Base-by-base conservation (phyloP, 2,888 invertebrate species). In the Harpagoxenus sublaevis region DNA sequence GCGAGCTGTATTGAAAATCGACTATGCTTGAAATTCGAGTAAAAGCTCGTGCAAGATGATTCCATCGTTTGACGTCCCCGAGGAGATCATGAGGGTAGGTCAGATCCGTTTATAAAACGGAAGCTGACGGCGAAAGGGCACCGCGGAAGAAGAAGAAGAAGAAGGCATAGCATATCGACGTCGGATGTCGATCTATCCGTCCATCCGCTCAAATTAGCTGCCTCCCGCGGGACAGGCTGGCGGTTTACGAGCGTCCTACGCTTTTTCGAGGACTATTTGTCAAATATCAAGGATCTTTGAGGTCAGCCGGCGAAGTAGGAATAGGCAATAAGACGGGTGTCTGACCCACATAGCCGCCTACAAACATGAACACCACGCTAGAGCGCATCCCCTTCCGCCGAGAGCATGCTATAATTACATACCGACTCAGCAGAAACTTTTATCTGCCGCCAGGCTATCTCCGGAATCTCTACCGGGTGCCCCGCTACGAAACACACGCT, bases 261-360 rank as follows among this genome's bases (percentile, higher is more conserved):
- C 83, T 83, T 88, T 45, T 85, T 83, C 73, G 39, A 71, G 10
- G 15, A 60, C 55, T 68, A 68, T 74, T 78, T 70, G 55, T 78
- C 55, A 78, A 78, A 78, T 78, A 78, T 78, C 70, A 78, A 70
- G 55, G 31, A 70, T 68, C 79, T 84, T 71, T 39, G 63, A 62
- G 68, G 83, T 75, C 84, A 88, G 87, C 68, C 53, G 81, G 78
- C 62, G 3, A 63, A 31, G 23, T 89, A 86, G 70, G 86, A 42
- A 81, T 83, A 86, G 87, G 88, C 89, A 86, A 89, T 89, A 89
- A 90, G 87, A 85, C 85, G 85, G 90, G 89, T 89, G 87, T 84
- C 90, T 92, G 92, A 92, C 92, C 92, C 89, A 92, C 84, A 92
- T 92, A 86, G 85, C 77, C 85, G 84, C 60, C 85, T 82, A 84